These are phyloP conservation scores for Corythucha ciliata DNA, from an alignment of 2,888 invertebrate genomes.

Conservation along the genomic window DNA sequence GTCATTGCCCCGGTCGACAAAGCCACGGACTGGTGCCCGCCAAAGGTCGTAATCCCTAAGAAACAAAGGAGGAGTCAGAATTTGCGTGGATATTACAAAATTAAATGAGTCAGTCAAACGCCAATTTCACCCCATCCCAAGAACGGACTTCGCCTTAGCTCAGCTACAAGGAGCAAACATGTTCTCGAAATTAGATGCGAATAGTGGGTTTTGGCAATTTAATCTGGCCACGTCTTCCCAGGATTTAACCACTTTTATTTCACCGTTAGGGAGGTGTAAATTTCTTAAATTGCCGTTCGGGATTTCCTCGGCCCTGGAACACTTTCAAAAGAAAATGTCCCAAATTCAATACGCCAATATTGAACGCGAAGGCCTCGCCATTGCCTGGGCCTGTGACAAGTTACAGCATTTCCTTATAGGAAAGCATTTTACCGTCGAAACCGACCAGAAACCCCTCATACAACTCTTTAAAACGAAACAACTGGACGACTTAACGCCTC, in stretches of 20 bases:
- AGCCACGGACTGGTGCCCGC: constrained; percentile 20
- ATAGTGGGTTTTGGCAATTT: constrained; percentile 33
- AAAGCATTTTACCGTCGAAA: constrained; percentile 6
- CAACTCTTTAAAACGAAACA: neutral
- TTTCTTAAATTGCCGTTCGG: constrained; percentile 23
- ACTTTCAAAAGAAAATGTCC: constrained; percentile 11
- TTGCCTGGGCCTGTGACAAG: constrained; percentile 13
- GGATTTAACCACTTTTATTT: constrained; percentile 24
- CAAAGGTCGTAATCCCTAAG: constrained; percentile 14
- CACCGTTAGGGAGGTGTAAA: constrained; percentile 1
- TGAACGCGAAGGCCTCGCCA: constrained; percentile 7
- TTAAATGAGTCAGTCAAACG: constrained; percentile 16
- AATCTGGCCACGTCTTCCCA: constrained; percentile 29
- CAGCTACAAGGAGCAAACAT: constrained; percentile 15
- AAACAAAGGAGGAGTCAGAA: constrained; percentile 14
- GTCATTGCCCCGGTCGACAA: constrained; percentile 12
- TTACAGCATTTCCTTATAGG: constrained; percentile 1
- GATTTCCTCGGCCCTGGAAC: constrained; percentile 26
- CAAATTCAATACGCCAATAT: constrained; percentile 1
- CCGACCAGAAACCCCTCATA: constrained; percentile 13
- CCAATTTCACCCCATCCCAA: constrained; percentile 13
- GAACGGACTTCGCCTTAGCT: constrained; percentile 9
- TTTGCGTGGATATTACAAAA: constrained; percentile 18
- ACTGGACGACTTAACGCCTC: constrained; percentile 8
- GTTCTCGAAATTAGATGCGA: constrained; percentile 36